Evolutionary conservation across 2,797 vertebrate genomes (phyloP).

Genomic region (Dermochelys coriacea): DNA sequence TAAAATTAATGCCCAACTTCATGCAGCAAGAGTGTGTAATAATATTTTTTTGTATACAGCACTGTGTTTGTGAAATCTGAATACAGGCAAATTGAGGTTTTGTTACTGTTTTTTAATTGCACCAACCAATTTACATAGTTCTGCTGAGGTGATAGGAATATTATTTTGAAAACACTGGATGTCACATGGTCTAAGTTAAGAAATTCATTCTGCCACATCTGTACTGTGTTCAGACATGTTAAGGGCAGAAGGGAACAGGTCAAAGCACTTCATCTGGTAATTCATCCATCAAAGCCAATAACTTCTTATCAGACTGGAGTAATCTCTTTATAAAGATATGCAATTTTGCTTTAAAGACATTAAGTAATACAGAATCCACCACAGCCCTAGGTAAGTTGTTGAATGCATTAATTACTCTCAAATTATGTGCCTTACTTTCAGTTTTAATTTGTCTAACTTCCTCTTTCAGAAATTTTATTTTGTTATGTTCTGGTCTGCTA

Average conservation of each 20-base stretch:
- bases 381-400: not conserved
- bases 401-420: not conserved
- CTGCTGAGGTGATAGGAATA: not conserved
- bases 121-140: not conserved
- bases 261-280: not conserved
- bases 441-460: not conserved
- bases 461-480: not conserved
- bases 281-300: not conserved
- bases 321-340: not conserved
- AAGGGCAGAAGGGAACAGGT: not conserved
- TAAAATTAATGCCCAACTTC: not conserved
- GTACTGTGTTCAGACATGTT: not conserved
- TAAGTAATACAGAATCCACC: not conserved
- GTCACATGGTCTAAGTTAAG: not conserved
- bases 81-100: not conserved
- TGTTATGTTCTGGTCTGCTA: not conserved
- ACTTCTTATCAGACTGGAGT: not conserved
- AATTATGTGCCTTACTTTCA: not conserved
- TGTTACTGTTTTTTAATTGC: not conserved
- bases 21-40: not conserved
- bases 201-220: not conserved
- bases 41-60: not conserved
- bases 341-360: not conserved
- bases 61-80: not conserved
- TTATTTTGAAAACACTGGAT: not conserved